Base-by-base conservation (phyloP, 2,888 invertebrate species). In the Ceramica pisi region DNA sequence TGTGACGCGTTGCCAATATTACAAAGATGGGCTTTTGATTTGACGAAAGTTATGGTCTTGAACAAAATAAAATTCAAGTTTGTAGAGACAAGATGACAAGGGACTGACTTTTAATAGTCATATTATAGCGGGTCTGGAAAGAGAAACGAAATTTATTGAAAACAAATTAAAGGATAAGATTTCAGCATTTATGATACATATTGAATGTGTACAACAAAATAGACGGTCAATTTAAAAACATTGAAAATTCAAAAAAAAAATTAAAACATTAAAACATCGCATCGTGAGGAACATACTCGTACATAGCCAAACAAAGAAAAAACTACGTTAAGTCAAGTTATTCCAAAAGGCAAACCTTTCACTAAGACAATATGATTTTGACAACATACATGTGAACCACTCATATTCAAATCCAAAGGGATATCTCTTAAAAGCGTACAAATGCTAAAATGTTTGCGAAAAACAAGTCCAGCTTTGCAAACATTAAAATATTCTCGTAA, bases 1-100 rank as follows among this genome's bases (percentile, higher is more conserved):
- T 76, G 72, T 81, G 83, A 81, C 31, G 72, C 80, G 80, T 60
- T 66, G 44, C 80, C 83, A 60, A 80, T 81, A 67, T 72, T 72
- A 68, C 63, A 60, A 77, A 83, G 70, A 78, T 75, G 61, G 51
- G 60, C 16, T 69, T 79, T 71, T 75, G 83, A 81, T 80, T 81
- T 35, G 26, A 35, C 35, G 19, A 80, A 63, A 64, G 60, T 80
- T 75, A 80, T 75, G 60, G 31, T 23, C 63, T 53, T 69, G 56
- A 66, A 70, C 21, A 81, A 66, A 63, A 74, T 70, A 50, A 71
- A 71, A 71, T 55, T 80, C 48, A 31, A 57, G 71, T 71, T 23
- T 56, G 46, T 50, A 21, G 12, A n/a, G 38, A 60, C 21, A 14
- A 60, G 26, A 7, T 21, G 41, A 38, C 21, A 31, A 23, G 46